Evolutionary conservation across 2,797 vertebrate species (phyloP).

Genomic region (Pseudomugil gertrudae): DNA sequence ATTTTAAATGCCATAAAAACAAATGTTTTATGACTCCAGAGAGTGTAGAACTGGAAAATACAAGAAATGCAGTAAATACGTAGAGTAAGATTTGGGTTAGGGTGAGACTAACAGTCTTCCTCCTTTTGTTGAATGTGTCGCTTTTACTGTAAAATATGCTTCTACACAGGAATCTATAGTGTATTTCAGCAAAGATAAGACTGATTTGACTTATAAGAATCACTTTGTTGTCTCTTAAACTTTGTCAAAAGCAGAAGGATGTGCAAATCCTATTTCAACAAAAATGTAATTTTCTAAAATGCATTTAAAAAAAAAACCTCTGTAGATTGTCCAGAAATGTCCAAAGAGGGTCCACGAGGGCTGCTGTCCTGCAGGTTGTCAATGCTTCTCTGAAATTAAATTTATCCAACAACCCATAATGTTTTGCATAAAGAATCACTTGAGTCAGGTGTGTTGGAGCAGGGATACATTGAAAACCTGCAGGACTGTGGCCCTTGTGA

Average conservation of each 20-base stretch:
- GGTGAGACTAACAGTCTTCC: slow-evolving; percentile 17
- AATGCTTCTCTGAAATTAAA: too few species aligned
- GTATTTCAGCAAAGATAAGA: neutral
- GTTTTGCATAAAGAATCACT: too few species aligned
- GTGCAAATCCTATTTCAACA: neutral
- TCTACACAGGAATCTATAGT: neutral
- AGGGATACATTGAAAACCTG: too few species aligned
- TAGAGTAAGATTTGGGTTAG: slow-evolving; percentile 14
- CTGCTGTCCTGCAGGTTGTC: too few species aligned
- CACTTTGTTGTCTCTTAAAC: neutral
- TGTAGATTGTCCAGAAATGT: too few species aligned
- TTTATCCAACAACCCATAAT: too few species aligned
- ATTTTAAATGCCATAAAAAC: neutral
- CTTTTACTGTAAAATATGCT: neutral
- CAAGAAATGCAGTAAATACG: slow-evolving; percentile 44
- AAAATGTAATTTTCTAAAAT: neutral
- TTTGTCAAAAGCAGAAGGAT: neutral
- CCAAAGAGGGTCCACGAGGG: too few species aligned
- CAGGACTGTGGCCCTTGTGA: too few species aligned
- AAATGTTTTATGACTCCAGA: slow-evolving; percentile 45
- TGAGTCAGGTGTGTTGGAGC: too few species aligned
- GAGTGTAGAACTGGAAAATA: slow-evolving; percentile 52
- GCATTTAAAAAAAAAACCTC: neutral
- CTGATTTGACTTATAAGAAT: neutral
- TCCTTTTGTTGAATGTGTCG: neutral